Conservation (phyloP, 2,888 invertebrate genomes). For the Pasiphila rectangulata region DNA sequence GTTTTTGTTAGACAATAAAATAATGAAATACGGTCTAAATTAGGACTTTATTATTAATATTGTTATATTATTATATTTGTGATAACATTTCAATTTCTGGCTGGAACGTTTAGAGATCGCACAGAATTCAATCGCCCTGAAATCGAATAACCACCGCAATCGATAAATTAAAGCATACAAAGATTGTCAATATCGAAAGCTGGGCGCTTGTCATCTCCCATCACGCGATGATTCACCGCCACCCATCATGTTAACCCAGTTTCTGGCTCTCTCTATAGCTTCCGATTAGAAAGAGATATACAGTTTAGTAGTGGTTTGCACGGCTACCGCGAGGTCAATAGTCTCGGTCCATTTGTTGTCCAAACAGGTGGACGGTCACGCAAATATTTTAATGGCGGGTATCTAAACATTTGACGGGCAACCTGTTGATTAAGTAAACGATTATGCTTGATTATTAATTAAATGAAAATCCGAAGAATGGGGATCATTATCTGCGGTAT, state of each 20-base stretch:
- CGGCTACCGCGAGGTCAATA: conserved; percentile 43
- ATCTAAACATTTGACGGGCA: conserved; percentile 1
- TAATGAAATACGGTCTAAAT: no score
- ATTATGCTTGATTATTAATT: not conserved
- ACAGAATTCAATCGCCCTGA: not conserved
- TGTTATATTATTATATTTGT: no score
- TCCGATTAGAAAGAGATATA: conserved; percentile 33
- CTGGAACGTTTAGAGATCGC: no score
- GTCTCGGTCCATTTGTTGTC: conserved; percentile 40
- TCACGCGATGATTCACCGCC: conserved; percentile 49
- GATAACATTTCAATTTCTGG: no score
- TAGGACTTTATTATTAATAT: no score
- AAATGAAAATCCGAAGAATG: no score
- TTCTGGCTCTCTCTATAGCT: conserved; percentile 30
- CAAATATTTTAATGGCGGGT: conserved; percentile 25
- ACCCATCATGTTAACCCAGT: conserved; percentile 35
- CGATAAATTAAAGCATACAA: not conserved
- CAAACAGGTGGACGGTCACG: conserved; percentile 39
- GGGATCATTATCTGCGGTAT: no score
- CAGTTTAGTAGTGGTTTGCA: conserved; percentile 35
- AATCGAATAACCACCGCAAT: not conserved
- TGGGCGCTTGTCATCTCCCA: conserved; percentile 26
- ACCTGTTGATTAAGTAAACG: conserved; percentile 6
- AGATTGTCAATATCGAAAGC: conserved; percentile 14
- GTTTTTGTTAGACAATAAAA: no score